Evolutionary conservation across 2,113 vertebrate species (phyloP).

Genomic region (Microcebus murinus): DNA sequence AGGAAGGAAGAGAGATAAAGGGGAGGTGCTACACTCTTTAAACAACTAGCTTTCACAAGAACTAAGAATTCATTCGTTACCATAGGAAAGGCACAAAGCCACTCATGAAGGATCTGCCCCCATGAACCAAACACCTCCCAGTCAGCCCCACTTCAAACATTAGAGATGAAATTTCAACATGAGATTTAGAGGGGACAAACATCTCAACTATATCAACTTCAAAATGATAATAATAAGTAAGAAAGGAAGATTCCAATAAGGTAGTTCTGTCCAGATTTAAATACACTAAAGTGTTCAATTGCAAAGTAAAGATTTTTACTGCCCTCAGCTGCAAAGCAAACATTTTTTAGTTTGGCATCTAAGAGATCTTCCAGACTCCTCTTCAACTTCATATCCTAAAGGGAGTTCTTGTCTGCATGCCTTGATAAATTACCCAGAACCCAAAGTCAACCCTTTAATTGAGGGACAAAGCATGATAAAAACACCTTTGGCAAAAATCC

Average conservation of each 20-base stretch:
- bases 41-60: too few species aligned
- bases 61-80: too few species aligned
- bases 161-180: too few species aligned
- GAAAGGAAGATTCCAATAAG: not conserved
- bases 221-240: not conserved
- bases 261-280: not conserved
- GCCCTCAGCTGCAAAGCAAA: not conserved
- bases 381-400: not conserved
- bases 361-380: not conserved
- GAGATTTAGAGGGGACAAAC: too few species aligned
- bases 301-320: not conserved
- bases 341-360: not conserved
- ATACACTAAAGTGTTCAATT: not conserved
- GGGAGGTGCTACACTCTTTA: too few species aligned
- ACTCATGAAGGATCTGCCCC: too few species aligned
- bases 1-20: too few species aligned
- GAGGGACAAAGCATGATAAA: not conserved
- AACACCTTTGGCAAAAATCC: not conserved
- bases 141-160: too few species aligned
- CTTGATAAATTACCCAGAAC: not conserved
- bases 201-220: not conserved
- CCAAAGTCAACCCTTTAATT: not conserved
- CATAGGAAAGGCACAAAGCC: too few species aligned
- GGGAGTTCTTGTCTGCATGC: not conserved
- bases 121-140: too few species aligned